These are phyloP conservation scores for Lasioglossum calceatum DNA, from an alignment of 2,888 invertebrate genomes.

Conservation along the genomic window DNA sequence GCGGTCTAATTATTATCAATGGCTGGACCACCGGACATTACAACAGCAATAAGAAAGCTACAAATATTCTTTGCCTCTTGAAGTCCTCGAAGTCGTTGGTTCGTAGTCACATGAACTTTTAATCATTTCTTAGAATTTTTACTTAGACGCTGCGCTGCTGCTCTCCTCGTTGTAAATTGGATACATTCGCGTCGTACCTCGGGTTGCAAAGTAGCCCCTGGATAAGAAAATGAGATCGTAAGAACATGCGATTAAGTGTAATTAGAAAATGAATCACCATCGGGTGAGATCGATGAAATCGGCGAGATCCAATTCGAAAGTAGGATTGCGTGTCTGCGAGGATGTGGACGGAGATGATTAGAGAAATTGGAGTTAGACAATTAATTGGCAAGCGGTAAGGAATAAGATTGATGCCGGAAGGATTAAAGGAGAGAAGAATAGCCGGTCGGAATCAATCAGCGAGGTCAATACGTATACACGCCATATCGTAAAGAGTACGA, in stretches of 20 bases:
- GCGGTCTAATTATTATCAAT: no score
- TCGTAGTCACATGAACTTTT: background rate
- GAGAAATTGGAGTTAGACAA: background rate
- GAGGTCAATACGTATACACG: conserved; percentile 77
- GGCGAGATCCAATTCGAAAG: background rate
- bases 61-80: background rate
- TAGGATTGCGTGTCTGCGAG: background rate
- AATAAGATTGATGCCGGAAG: conserved; percentile 19
- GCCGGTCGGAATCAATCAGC: conserved; percentile 66
- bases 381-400: background rate
- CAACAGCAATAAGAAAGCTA: background rate
- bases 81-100: no score
- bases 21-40: no score
- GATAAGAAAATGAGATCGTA: background rate
- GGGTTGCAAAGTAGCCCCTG: background rate
- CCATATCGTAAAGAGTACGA: conserved; percentile 71
- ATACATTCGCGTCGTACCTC: background rate
- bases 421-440: conserved; percentile 41
- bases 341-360: background rate
- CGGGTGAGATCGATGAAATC: background rate
- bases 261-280: background rate
- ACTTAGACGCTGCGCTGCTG: background rate
- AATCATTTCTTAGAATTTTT: background rate
- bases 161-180: background rate
- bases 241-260: background rate